Evolutionary conservation across 2,797 vertebrate species (phyloP).

Genomic region (Muscicapa striata): DNA sequence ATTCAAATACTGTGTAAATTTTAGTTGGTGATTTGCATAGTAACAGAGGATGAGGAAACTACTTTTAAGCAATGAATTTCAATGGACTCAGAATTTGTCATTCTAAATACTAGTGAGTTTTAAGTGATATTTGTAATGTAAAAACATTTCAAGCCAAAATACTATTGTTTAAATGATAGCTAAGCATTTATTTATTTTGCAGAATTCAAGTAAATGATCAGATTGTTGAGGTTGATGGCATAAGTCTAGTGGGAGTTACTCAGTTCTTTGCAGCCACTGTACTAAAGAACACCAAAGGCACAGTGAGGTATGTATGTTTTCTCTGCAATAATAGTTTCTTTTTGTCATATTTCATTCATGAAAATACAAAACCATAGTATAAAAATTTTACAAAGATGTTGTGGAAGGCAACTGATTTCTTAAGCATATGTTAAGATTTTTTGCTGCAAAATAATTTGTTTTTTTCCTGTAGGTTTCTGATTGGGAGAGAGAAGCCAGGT

Average conservation of each 20-base stretch:
- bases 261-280: constrained; percentile 94
- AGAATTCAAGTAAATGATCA: constrained; percentile 96
- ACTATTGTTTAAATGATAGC: neutral
- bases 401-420: neutral
- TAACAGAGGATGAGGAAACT: neutral
- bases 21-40: neutral
- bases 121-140: neutral
- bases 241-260: constrained; percentile 91
- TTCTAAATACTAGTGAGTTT: neutral
- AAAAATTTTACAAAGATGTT: neutral
- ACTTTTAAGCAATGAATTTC: neutral
- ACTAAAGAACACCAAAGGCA: constrained; percentile 93
- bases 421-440: neutral
- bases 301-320: constrained; percentile 80
- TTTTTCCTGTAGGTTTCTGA: constrained; percentile 82
- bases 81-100: neutral
- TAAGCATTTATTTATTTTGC: constrained; percentile 34
- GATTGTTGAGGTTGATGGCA: constrained; percentile 92
- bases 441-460: neutral
- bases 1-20: neutral
- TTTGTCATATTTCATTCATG: neutral
- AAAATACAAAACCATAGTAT: neutral
- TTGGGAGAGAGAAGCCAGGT: constrained; percentile 92
- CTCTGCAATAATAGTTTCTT: neutral
- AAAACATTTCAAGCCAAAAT: neutral